Evolutionary conservation across 2,113 vertebrate genomes (phyloP).

Genomic region (Apeltes quadracus): DNA sequence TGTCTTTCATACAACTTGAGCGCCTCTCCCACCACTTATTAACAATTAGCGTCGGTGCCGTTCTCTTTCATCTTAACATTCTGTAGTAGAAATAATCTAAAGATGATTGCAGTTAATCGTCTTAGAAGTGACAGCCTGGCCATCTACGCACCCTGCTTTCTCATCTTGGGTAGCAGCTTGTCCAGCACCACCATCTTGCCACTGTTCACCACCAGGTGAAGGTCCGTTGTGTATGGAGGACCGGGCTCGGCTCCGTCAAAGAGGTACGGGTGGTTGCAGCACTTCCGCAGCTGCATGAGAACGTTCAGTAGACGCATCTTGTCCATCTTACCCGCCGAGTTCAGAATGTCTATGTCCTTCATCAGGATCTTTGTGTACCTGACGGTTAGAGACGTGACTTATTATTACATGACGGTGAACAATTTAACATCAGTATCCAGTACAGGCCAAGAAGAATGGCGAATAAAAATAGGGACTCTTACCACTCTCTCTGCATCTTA

Average conservation of each 20-base stretch:
- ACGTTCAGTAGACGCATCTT: constrained; percentile 97
- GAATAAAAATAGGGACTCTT: constrained; percentile 41
- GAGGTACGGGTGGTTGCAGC: constrained; percentile 97
- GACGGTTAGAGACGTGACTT: not conserved
- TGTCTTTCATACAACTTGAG: not conserved
- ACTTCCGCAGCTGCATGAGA: constrained; percentile 97
- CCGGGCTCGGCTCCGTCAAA: constrained; percentile 97
- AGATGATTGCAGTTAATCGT: not conserved
- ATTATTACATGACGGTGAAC: not conserved
- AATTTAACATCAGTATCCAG: not conserved
- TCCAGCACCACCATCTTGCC: constrained; percentile 98
- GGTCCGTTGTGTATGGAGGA: constrained; percentile 96
- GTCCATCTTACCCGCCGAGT: constrained; percentile 96
- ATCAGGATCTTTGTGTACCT: constrained; percentile 98
- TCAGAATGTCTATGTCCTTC: constrained; percentile 98
- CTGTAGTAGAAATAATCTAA: not conserved
- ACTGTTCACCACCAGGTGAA: constrained; percentile 95
- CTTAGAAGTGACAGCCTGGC: not conserved
- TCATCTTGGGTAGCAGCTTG: constrained; percentile 94
- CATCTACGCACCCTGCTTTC: constrained; percentile 86
- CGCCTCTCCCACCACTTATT: not conserved
- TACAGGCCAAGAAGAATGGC: not conserved
- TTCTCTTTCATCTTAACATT: not conserved
- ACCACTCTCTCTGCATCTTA: constrained; percentile 99
- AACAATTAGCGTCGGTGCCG: not conserved